phyloP scores from a whole-genome alignment of 2,113 vertebrate genomes.

The Motacilla alba region DNA sequence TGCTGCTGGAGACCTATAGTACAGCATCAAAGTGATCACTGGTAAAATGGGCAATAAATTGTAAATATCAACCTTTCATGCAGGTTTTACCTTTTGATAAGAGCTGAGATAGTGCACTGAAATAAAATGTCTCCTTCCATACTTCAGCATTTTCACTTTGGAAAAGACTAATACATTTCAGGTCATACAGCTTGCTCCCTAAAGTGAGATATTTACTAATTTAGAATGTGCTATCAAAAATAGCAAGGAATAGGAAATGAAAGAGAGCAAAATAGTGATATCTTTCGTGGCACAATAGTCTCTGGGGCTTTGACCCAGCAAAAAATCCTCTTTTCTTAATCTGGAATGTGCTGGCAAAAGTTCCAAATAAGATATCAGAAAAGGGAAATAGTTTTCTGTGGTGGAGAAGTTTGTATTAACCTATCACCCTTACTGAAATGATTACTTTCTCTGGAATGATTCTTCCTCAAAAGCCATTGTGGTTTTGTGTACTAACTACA shows the following conservation, averaged over 20 bases:
- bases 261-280: neutral
- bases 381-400: neutral
- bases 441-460: neutral
- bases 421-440: neutral
- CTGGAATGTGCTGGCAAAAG: neutral
- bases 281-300: neutral
- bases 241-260: neutral
- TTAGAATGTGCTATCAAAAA: constrained; percentile 16
- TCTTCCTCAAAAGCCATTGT: neutral
- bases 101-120: neutral
- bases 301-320: neutral
- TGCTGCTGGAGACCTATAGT: neutral
- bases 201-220: constrained; percentile 42
- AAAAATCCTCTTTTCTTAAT: constrained; percentile 27
- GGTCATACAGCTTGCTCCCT: neutral
- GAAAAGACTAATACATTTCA: neutral
- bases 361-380: neutral
- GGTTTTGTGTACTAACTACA: neutral
- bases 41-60: neutral
- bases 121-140: neutral
- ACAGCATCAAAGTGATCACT: neutral
- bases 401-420: neutral
- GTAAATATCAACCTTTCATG: neutral
- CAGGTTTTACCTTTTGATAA: neutral
- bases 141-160: neutral